Conservation (phyloP, 2,113 vertebrate species). For the Natator depressus region DNA sequence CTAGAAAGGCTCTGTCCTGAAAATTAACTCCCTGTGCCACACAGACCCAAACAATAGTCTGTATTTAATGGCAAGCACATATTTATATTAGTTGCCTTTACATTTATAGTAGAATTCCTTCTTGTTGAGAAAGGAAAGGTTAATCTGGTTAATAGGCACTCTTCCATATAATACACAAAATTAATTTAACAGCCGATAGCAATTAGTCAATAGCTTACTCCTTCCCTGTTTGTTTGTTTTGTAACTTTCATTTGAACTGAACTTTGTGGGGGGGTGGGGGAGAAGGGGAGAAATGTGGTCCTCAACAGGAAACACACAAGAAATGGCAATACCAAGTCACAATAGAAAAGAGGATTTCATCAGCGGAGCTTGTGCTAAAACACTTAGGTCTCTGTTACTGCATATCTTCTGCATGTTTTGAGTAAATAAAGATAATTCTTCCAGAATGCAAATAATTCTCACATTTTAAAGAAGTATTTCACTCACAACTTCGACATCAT, state of each 20-base stretch:
- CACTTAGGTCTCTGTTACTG: not conserved
- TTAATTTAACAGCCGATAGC: not conserved
- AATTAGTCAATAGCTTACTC: not conserved
- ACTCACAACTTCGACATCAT: not conserved
- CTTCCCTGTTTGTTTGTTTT: not conserved
- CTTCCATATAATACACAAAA: not conserved
- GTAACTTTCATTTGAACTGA: not conserved
- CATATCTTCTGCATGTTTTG: not conserved
- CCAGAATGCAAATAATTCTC: not conserved
- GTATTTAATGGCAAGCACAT: not conserved
- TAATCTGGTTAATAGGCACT: not conserved
- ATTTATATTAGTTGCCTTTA: not conserved
- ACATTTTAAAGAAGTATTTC: not conserved
- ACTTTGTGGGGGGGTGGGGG: not conserved
- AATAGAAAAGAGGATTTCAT: not conserved
- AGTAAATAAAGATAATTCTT: not conserved
- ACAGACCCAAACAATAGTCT: not conserved
- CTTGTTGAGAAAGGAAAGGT: not conserved
- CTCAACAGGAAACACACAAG: accelerated
- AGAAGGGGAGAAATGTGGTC: not conserved
- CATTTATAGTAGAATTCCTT: too few species aligned
- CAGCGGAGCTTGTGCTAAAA: not conserved
- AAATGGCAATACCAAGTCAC: accelerated
- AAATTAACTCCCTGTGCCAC: not conserved
- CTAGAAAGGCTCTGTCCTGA: not conserved